These are phyloP conservation scores for Pelecanoides urinatrix DNA, from an alignment of 2,113 vertebrate genomes.

Conservation along the genomic window DNA sequence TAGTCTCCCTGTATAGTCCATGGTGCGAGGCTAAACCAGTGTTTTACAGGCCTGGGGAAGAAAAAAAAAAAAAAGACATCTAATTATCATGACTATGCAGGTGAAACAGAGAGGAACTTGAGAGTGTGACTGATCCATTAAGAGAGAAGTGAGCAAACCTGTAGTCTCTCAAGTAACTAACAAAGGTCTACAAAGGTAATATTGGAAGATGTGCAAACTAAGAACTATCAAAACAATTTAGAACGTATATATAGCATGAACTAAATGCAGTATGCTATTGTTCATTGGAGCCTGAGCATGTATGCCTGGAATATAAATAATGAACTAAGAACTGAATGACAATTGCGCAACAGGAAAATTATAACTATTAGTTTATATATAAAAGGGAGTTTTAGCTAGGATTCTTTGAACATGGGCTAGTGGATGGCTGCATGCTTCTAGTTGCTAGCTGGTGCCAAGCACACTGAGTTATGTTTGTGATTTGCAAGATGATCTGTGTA, in stretches of 20 bases:
- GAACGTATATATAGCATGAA: background rate
- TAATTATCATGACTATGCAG: background rate
- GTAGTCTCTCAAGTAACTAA: background rate
- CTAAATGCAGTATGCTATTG: background rate
- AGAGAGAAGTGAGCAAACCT: background rate
- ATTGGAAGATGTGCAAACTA: background rate
- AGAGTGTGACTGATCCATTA: background rate
- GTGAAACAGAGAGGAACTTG: background rate
- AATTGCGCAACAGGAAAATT: background rate
- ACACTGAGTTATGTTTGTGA: background rate
- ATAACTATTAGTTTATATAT: background rate
- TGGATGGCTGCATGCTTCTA: background rate
- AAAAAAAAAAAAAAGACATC: background rate
- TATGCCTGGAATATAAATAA: background rate
- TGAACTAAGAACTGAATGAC: background rate
- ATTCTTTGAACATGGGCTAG: background rate
- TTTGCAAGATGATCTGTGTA: background rate
- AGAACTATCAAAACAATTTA: background rate
- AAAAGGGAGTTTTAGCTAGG: background rate
- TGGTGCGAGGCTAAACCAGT: background rate
- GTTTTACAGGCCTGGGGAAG: background rate
- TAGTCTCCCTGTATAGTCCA: background rate
- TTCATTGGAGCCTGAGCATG: background rate
- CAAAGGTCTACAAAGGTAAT: background rate
- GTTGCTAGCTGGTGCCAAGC: background rate